Percentiles rank a stretch among this genome's conserved stretches.
Evolutionary conservation across 2,113 vertebrate genomes (phyloP).

Genomic region (Gasterosteus aculeatus): DNA sequence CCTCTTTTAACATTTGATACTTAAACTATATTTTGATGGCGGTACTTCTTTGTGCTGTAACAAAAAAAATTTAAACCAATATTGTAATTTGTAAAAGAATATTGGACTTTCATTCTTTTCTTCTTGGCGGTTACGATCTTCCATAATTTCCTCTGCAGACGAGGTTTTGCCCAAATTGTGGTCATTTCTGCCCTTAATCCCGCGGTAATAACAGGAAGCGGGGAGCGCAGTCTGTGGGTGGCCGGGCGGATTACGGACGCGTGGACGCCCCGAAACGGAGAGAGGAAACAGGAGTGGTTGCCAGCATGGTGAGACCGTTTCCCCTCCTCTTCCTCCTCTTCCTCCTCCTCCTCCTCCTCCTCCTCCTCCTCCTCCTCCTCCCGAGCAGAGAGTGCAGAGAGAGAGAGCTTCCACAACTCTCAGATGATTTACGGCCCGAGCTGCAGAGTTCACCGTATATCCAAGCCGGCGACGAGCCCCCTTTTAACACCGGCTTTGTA

Average conservation of each 20-base stretch:
- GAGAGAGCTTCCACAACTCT: constrained; percentile 22
- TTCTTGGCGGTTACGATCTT: not conserved
- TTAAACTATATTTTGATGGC: not conserved
- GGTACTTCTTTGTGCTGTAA: not conserved
- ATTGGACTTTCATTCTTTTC: not conserved
- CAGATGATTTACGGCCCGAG: constrained; percentile 45
- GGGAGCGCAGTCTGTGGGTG: constrained; percentile 33
- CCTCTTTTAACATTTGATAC: no score
- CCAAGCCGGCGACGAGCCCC: constrained; percentile 46
- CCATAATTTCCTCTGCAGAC: constrained; percentile 5
- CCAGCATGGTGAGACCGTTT: constrained; percentile 8
- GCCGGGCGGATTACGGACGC: constrained; percentile 42
- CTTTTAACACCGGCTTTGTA: constrained; percentile 69
- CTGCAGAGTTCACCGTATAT: constrained; percentile 57
- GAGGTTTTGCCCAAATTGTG: not conserved
- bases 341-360: constrained; percentile 11
- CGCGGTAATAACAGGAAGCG: constrained; percentile 54
- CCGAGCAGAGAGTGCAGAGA: not conserved
- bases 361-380: not conserved
- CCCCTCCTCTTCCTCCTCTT: constrained; percentile 6
- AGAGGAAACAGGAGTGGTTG: constrained; percentile 23
- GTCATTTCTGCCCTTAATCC: constrained; percentile 36
- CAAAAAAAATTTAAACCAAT: not conserved
- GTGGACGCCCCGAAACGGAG: constrained; percentile 21
- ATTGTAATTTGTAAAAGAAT: no score